phyloP scores from a whole-genome alignment of 2,113 vertebrate species.

The Aptenodytes patagonicus region DNA sequence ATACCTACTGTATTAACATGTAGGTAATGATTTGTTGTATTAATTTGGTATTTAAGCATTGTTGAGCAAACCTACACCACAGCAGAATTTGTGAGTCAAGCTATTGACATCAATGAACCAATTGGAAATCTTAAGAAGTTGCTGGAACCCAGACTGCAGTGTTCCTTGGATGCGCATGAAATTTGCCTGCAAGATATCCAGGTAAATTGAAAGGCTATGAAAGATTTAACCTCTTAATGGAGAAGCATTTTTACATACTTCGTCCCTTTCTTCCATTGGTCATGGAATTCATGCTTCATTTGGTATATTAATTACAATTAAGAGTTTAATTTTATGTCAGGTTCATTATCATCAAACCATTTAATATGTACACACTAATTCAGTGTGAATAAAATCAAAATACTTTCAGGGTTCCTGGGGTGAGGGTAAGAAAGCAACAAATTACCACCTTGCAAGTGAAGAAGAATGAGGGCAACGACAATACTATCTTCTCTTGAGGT shows the following conservation, averaged over 20 bases:
- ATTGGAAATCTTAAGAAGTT: conserved; percentile 96
- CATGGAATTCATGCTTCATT: not conserved
- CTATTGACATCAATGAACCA: conserved; percentile 97
- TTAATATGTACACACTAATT: not conserved
- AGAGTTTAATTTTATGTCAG: not conserved
- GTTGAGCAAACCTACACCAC: conserved; percentile 93
- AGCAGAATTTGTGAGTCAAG: conserved; percentile 94
- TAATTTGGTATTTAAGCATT: conserved; percentile 74
- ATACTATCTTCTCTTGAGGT: not conserved
- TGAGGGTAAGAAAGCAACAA: not conserved
- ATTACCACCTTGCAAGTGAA: not conserved
- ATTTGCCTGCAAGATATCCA: conserved; percentile 98
- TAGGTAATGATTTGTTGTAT: not conserved
- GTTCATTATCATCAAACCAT: not conserved
- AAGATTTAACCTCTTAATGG: not conserved
- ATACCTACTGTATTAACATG: not conserved
- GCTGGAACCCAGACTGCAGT: conserved; percentile 92
- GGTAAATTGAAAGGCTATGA: conserved; percentile 69
- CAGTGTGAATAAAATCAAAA: not conserved
- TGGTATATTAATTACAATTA: not conserved
- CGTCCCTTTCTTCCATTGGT: not conserved
- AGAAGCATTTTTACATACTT: not conserved
- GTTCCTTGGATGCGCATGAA: conserved; percentile 91
- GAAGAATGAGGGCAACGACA: not conserved
- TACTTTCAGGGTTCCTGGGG: not conserved